Base-by-base conservation (phyloP, 2,113 vertebrate species). In the Struthio camelus region DNA sequence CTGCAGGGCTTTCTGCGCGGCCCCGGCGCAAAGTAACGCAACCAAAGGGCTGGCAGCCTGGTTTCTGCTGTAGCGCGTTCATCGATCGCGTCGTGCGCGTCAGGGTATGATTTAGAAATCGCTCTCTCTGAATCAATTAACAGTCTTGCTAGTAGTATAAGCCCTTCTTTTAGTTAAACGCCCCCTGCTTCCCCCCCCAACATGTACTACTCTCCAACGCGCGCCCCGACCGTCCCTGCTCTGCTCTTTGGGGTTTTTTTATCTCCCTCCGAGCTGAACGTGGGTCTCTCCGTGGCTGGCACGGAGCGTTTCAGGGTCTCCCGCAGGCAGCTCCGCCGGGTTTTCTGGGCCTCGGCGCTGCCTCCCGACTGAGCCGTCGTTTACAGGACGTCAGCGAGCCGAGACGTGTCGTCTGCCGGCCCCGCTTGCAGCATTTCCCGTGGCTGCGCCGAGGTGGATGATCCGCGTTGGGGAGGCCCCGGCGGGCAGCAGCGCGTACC, bases 101-200 rank as follows among this genome's bases (percentile, higher is more conserved):
- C 95, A 82, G 92, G 89, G 64, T 89, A 86, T 95, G 85, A 96
- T 94, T 95, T 92, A 95, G 96, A 94, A 97, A 95, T 90, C 67
- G 15, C 84, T 97, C 93, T 93, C 81, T 80, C 34, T 77, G 93
- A 97, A 96, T 93, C 96, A 96, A 82, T 97, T 96, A 95, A 93
- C 86, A 90, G 32, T 46, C 59, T 94, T 82, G 84, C 92, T 92
- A 64, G 84, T 62, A 82, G 56, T 46, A 25, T 3, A 77, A 42
- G 67, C 48, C 42, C 93, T 34, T 91, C 50, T 66, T 56, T 59
- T 90, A 70, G 66, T 89, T 93, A 85, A 92, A 95, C 65, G 19
- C 32, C 10, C 11, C 53, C 38, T n/a, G n/a, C n/a, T n/a, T n/a
- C 22, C 46, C 30, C 56, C 62, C 56, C 71, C 38, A 36, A 11